A percentile compares a stretch with the other conserved stretches of the same genome.
Conservation (phyloP, 2,797 vertebrate species). For the Carapus acus region DNA sequence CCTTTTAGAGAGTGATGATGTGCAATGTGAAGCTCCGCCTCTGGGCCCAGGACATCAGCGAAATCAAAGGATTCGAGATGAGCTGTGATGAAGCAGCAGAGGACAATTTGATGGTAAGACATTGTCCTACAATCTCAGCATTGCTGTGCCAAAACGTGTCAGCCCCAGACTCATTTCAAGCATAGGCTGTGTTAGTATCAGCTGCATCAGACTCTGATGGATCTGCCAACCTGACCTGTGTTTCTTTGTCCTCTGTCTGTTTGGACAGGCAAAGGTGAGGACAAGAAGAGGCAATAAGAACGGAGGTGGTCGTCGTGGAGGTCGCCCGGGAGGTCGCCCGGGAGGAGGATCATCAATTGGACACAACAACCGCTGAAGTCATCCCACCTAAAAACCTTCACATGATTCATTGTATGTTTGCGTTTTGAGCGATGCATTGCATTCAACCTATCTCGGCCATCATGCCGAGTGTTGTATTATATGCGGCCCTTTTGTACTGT, state of each 20-base stretch:
- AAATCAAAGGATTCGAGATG: constrained; percentile 8
- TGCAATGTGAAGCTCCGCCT: constrained; percentile 9
- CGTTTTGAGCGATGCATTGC: too few relatives aligned
- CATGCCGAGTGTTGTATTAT: too few relatives aligned
- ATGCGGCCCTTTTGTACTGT: too few relatives aligned
- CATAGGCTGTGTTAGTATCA: too few relatives aligned
- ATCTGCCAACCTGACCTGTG: too few relatives aligned
- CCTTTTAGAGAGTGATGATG: constrained; percentile 13
- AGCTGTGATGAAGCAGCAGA: not conserved
- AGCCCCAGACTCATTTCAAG: too few relatives aligned
- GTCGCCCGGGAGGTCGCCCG: not conserved
- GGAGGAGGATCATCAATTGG: constrained; percentile 13
- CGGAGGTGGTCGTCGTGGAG: not conserved
- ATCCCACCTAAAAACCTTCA: too few relatives aligned
- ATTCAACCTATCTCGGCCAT: too few relatives aligned
- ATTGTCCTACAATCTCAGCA: not conserved
- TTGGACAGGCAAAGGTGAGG: constrained; percentile 7
- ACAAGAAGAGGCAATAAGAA: constrained; percentile 14
- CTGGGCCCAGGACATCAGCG: not conserved
- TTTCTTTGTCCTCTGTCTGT: not conserved
- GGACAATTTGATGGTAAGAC: constrained; percentile 1
- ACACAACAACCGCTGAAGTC: too few relatives aligned
- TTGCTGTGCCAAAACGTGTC: too few relatives aligned
- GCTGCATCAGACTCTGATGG: too few relatives aligned
- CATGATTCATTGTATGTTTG: too few relatives aligned